phyloP scores from a whole-genome alignment of 2,113 vertebrate species.

The Danionella cerebrum region DNA sequence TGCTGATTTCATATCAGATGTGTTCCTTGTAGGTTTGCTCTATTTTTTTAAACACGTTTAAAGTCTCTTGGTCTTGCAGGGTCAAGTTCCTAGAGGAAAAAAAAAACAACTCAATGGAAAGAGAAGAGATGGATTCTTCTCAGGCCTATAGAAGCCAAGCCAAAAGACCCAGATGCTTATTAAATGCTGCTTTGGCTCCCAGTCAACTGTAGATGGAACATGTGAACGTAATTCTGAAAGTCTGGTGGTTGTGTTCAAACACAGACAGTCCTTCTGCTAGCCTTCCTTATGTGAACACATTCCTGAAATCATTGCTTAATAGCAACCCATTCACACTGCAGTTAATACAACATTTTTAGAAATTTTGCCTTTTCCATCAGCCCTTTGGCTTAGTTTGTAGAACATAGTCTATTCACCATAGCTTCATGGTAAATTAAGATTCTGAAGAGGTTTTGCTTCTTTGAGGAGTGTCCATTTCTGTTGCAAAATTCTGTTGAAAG shows the following conservation, averaged over 20 bases:
- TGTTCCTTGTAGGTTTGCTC: no score
- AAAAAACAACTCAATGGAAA: not conserved
- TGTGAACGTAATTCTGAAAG: constrained; percentile 48
- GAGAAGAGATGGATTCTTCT: constrained; percentile 31
- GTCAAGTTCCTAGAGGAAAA: no score
- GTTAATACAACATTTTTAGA: not conserved
- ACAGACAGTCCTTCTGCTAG: constrained; percentile 45
- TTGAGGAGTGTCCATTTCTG: no score
- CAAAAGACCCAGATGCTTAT: constrained; percentile 61
- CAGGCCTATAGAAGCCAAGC: constrained; percentile 33
- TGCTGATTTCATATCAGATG: no score
- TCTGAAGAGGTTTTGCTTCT: no score
- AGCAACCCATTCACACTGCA: not conserved
- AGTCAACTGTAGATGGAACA: constrained; percentile 52
- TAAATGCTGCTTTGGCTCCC: constrained; percentile 53
- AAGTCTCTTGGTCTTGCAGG: no score
- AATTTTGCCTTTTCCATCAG: not conserved
- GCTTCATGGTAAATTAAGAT: no score
- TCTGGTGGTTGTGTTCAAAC: constrained; percentile 53
- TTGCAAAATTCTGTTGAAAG: no score
- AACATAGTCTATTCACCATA: not conserved
- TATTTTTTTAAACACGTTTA: no score
- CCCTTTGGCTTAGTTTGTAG: no score
- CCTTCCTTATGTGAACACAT: constrained; percentile 3
- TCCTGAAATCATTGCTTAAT: not conserved